Base-by-base conservation (phyloP, 2,113 vertebrate species). In the Cavia aperea region DNA sequence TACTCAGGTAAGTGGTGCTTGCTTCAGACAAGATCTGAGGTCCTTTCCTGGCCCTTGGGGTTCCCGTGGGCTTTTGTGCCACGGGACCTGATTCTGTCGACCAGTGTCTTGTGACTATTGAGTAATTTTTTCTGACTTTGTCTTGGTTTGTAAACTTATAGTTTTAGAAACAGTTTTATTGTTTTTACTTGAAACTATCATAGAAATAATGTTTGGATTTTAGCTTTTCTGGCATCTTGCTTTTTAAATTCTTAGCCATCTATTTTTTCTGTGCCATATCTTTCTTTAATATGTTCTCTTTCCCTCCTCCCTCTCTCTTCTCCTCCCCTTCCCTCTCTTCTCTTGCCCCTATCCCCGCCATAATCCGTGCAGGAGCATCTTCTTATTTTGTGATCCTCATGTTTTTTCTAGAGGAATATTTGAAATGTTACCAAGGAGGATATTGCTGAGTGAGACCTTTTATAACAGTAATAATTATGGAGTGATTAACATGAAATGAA, bases 81-180 rank as follows among this genome's bases (percentile, higher is more conserved):
- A 1, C 43, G 18, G 82, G 82, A 91, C 65, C 54, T 62, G 54
- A 49, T 92, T 68, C 90, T 66, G 23, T 93, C 33, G 91, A 43
- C 29, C 46, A 13, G 23, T 73, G 54, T 10, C n/a, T 94, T 90
- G 78, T 91, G 65, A 58, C 60, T 81, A 2, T 43, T 88, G 56
- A 87, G 82, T 92, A 73, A 83, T 94, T 93, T 93, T 92, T 81
- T 86, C 72, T 70, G 66, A 82, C 49, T 93, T 77, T 89, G 56
- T 56, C n/a, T 87, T 93, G 29, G 58, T 5, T 2, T 90, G 46
- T 90, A 86, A 86, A 92, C 46, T 93, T 94, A 43, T 2, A 63
- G 65, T 51, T 81, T 65, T 43, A 68, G 56, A 56, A 70, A 49
- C 19, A 46, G 11, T 77, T 93, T 78, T 86, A n/a, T 73, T 58